Conservation (phyloP, 2,888 invertebrate genomes). For the Platycheirus albimanus region DNA sequence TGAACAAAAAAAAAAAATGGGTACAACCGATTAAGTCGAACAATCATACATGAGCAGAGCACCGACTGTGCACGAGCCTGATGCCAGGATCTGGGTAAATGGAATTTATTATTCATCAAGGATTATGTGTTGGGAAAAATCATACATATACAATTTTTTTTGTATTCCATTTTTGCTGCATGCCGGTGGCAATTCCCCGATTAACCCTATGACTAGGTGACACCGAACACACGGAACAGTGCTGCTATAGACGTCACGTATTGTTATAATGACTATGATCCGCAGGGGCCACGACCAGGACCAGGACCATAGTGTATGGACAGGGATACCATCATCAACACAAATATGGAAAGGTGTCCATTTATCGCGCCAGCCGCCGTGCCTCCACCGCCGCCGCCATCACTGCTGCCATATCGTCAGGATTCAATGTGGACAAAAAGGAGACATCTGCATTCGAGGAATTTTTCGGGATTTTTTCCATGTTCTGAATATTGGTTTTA, state of each 20-base stretch:
- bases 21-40: constrained; percentile 71
- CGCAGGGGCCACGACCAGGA: constrained; percentile 20
- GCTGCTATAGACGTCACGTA: constrained; percentile 62
- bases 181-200: constrained; percentile 69
- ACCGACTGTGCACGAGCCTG: constrained; percentile 44
- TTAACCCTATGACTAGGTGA: constrained; percentile 69
- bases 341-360: constrained; percentile 48
- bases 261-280: constrained; percentile 72
- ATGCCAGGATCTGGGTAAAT: constrained; percentile 66
- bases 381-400: too few relatives aligned
- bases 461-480: constrained; percentile 53
- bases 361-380: constrained; percentile 46
- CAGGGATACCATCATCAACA: constrained; percentile 5
- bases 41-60: constrained; percentile 62
- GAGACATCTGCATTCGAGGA: constrained; percentile 47
- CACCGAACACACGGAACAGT: constrained; percentile 39
- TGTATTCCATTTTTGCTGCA: constrained; percentile 31
- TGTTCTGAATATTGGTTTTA: constrained; percentile 58
- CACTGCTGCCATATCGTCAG: too few relatives aligned
- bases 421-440: constrained; percentile 31
- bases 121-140: constrained; percentile 52
- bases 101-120: constrained; percentile 73
- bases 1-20: constrained; percentile 27
- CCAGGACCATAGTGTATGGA: neutral
- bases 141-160: constrained; percentile 16